Conservation (phyloP, 1,140 invertebrate genomes). For the Ephestia elutella region DNA sequence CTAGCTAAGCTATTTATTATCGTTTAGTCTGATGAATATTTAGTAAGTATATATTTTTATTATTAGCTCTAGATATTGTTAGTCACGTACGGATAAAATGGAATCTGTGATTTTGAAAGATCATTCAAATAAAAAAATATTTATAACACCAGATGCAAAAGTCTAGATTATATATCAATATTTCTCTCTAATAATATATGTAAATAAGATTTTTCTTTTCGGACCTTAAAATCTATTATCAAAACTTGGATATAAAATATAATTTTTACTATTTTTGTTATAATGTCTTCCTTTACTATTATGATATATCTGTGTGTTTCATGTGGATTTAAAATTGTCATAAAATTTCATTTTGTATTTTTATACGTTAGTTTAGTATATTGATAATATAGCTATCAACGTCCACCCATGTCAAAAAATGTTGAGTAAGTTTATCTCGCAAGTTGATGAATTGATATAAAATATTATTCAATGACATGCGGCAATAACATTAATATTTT, state of each 20-base stretch:
- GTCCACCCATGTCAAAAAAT: not conserved
- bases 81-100: slow-evolving; percentile 7
- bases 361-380: not conserved
- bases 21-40: not conserved
- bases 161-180: not conserved
- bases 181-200: not conserved
- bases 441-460: not conserved
- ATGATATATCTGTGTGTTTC: too few relatives aligned
- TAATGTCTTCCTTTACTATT: not conserved
- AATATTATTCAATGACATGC: not conserved
- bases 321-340: not conserved
- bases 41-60: slow-evolving; percentile 3
- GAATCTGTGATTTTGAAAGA: slow-evolving; percentile 25
- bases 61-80: not conserved
- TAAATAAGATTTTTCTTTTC: not conserved
- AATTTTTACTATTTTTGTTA: not conserved
- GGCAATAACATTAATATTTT: not conserved
- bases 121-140: slow-evolving; percentile 14
- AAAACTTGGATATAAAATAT: not conserved
- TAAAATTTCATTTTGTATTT: not conserved
- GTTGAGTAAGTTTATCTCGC: not conserved
- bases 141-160: slow-evolving; percentile 19
- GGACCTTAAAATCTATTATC: not conserved
- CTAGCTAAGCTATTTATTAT: slow-evolving; percentile 5
- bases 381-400: not conserved